Evolutionary conservation across 2,888 invertebrate genomes (phyloP).

Genomic region (Phymatocera aterrima): DNA sequence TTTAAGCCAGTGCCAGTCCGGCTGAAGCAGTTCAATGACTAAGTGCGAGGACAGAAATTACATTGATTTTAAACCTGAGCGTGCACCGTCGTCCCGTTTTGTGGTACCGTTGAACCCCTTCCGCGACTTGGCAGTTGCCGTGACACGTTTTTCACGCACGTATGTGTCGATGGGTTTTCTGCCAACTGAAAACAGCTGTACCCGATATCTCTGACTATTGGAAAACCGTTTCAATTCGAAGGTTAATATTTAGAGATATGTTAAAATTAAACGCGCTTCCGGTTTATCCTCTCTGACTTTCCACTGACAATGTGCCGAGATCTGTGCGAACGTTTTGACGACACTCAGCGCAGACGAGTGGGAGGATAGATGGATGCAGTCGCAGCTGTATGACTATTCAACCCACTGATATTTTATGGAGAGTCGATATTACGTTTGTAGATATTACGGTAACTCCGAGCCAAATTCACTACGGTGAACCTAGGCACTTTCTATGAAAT

Average conservation of each 20-base stretch:
- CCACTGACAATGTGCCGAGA: neutral
- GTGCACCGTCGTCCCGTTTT: conserved; percentile 25
- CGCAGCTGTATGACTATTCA: neutral
- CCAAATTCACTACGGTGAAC: conserved; percentile 18
- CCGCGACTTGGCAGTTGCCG: conserved; percentile 26
- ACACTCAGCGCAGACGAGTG: neutral
- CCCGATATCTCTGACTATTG: neutral
- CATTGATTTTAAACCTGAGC: conserved; percentile 33
- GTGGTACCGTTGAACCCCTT: conserved; percentile 43
- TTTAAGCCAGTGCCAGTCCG: neutral
- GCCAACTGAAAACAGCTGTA: neutral
- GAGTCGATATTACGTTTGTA: neutral
- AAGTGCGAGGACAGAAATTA: conserved; percentile 29
- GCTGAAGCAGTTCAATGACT: conserved; percentile 19
- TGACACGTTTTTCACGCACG: conserved; percentile 34
- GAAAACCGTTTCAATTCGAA: neutral
- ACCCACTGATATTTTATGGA: neutral
- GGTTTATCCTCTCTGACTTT: neutral
- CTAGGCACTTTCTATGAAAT: conserved; percentile 36
- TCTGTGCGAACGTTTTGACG: neutral
- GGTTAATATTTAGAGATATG: conserved; percentile 12
- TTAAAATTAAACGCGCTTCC: neutral
- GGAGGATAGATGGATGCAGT: neutral
- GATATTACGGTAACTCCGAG: neutral
- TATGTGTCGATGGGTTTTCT: neutral